Conservation (phyloP, 2,888 invertebrate species). For the Drosophila flavopinicola region DNA sequence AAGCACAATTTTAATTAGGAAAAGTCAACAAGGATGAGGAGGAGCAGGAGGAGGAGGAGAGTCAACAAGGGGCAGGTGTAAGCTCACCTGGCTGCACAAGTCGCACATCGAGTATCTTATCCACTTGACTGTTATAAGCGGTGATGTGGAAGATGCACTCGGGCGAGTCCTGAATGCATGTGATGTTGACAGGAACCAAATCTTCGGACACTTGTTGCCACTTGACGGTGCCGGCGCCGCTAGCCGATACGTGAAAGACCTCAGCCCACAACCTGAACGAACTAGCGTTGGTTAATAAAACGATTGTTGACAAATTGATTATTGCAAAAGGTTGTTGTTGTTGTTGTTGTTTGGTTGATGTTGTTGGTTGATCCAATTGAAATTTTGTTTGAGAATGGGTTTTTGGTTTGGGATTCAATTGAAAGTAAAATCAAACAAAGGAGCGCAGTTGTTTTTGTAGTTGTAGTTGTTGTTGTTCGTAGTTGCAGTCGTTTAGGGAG, state of each 20-base stretch:
- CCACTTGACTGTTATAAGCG: slow-evolving; percentile 99
- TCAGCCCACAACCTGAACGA: slow-evolving; percentile 97
- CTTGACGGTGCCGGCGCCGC: slow-evolving; percentile 95
- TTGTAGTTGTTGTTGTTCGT: slow-evolving; percentile 44
- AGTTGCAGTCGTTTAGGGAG: slow-evolving; percentile 46
- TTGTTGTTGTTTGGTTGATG: slow-evolving; percentile 27
- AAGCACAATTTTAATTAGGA: slow-evolving; percentile 21
- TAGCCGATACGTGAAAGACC: slow-evolving; percentile 98
- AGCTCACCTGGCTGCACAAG: slow-evolving; percentile 96
- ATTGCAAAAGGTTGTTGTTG: slow-evolving; percentile 43
- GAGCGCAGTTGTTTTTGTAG: slow-evolving; percentile 44
- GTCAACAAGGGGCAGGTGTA: background rate
- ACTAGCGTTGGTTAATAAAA: slow-evolving; percentile 81
- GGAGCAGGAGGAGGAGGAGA: too few relatives aligned
- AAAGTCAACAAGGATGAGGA: background rate
- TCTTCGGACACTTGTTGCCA: slow-evolving; percentile 99
- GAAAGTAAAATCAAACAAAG: slow-evolving; percentile 53
- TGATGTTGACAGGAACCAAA: slow-evolving; percentile 98
- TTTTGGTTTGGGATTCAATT: too few relatives aligned
- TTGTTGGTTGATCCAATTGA: slow-evolving; percentile 48
- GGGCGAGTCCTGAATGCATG: slow-evolving; percentile 98
- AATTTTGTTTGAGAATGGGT: slow-evolving; percentile 21
- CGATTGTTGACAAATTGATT: slow-evolving; percentile 34
- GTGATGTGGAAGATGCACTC: slow-evolving; percentile 99
- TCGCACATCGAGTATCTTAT: slow-evolving; percentile 98